phyloP scores from a whole-genome alignment of 1,140 invertebrate genomes.

The Zaprionus taronus region DNA sequence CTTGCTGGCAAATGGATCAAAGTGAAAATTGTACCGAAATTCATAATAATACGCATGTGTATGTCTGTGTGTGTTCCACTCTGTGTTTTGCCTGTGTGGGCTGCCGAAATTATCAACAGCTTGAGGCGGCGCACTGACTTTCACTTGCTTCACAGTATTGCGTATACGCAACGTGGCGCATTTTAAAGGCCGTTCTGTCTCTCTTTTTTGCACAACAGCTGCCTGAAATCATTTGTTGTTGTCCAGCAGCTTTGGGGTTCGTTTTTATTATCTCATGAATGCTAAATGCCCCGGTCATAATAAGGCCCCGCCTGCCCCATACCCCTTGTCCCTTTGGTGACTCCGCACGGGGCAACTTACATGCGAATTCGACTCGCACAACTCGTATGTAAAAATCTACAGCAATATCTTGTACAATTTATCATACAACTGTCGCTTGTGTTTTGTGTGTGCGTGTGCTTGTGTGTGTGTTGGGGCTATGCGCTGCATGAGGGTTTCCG shows the following conservation, averaged over 20 bases:
- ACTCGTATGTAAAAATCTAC: conserved; percentile 56
- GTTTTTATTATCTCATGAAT: conserved; percentile 81
- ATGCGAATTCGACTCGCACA: conserved; percentile 18
- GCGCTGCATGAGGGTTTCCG: conserved; percentile 54
- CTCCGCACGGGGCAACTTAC: background rate
- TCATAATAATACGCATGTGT: conserved; percentile 41
- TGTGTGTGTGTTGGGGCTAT: conserved; percentile 29
- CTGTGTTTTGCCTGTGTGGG: conserved; percentile 1
- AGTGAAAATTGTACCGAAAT: conserved; percentile 62
- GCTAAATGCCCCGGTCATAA: conserved; percentile 70
- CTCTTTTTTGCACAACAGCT: conserved; percentile 13
- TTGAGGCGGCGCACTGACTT: conserved; percentile 60
- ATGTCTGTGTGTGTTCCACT: conserved; percentile 5
- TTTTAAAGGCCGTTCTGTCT: conserved; percentile 29
- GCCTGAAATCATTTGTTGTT: conserved; percentile 76
- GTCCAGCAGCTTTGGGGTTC: conserved; percentile 66
- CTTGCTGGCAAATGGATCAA: conserved; percentile 67
- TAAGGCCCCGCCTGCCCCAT: conserved; percentile 13
- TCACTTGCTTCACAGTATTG: conserved; percentile 69
- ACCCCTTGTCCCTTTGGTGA: background rate
- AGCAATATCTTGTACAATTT: conserved; percentile 78
- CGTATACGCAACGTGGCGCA: conserved; percentile 72
- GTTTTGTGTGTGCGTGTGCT: conserved; percentile 46
- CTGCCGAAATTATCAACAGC: conserved; percentile 75
- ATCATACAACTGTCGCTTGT: conserved; percentile 72